Percentiles rank a stretch among this genome's conserved stretches.
Evolutionary conservation across 2,888 invertebrate species (phyloP).

Genomic region (Lysandra coridon): DNA sequence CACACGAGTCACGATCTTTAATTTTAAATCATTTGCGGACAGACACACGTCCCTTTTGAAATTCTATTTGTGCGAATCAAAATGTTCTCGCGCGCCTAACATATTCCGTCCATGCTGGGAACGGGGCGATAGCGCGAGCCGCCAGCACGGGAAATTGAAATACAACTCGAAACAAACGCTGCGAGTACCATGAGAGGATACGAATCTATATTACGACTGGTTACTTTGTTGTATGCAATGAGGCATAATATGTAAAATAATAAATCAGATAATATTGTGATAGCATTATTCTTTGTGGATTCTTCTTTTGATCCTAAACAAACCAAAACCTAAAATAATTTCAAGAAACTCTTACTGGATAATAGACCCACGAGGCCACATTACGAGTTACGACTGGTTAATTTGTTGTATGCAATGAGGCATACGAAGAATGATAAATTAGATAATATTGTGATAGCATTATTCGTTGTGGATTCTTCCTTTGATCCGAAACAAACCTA

Average conservation of each 20-base stretch:
- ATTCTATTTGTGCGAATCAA: conserved; percentile 65
- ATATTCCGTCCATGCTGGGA: conserved; percentile 49
- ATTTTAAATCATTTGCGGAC: conserved; percentile 43
- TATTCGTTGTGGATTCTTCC: neutral
- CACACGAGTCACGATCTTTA: conserved; percentile 44
- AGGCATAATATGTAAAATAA: neutral
- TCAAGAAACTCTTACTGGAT: neutral
- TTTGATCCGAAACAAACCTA: neutral
- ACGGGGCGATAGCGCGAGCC: conserved; percentile 16
- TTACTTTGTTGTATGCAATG: neutral
- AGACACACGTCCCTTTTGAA: conserved; percentile 51
- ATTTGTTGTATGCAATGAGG: neutral
- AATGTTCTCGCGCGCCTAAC: conserved; percentile 50
- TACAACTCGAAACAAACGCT: conserved; percentile 30
- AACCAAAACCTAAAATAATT: neutral
- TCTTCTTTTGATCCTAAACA: neutral
- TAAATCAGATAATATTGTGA: neutral
- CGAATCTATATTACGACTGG: conserved; percentile 9
- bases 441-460: neutral
- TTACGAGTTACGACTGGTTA: neutral
- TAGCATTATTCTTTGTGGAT: neutral
- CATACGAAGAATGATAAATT: neutral
- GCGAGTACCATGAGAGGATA: conserved; percentile 1
- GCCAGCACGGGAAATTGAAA: conserved; percentile 33
- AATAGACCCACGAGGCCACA: neutral